Conservation (phyloP, 2,888 invertebrate species). For the Gisinianus flammeolus region DNA sequence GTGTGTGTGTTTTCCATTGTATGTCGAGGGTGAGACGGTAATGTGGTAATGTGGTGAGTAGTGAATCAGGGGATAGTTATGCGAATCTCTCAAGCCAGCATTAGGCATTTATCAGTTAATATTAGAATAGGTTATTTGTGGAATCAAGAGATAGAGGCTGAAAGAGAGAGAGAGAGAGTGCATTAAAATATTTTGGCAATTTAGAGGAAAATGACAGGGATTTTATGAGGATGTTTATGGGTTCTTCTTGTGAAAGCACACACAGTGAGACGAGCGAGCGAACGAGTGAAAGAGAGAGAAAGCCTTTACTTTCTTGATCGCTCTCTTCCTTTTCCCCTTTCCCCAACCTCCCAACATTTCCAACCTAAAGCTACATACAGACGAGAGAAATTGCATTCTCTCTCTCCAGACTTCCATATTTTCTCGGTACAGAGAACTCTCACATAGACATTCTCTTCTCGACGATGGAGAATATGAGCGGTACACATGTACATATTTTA, state of each 20-base stretch:
- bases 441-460: background rate
- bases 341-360: background rate
- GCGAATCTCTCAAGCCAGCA: slow-evolving; percentile 1
- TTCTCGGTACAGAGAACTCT: slow-evolving; percentile 12
- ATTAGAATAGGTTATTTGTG: slow-evolving; percentile 34
- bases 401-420: background rate
- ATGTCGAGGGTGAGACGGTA: too few species aligned
- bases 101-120: slow-evolving; percentile 44
- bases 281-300: slow-evolving; percentile 1
- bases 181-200: slow-evolving; percentile 48
- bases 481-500: too few species aligned
- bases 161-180: slow-evolving; percentile 32
- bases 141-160: slow-evolving; percentile 26
- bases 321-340: slow-evolving; percentile 1
- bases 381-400: background rate
- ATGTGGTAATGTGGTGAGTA: background rate
- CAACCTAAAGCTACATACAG: background rate
- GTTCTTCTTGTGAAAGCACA: slow-evolving; percentile 10
- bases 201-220: slow-evolving; percentile 47
- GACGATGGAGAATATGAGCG: too few species aligned
- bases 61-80: slow-evolving; percentile 1
- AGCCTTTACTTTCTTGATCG: slow-evolving; percentile 29
- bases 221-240: slow-evolving; percentile 52
- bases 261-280: background rate
- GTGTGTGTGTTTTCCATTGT: too few species aligned